These are phyloP conservation scores for Portevinia maculata DNA, from an alignment of 2,888 invertebrate genomes.

Conservation along the genomic window DNA sequence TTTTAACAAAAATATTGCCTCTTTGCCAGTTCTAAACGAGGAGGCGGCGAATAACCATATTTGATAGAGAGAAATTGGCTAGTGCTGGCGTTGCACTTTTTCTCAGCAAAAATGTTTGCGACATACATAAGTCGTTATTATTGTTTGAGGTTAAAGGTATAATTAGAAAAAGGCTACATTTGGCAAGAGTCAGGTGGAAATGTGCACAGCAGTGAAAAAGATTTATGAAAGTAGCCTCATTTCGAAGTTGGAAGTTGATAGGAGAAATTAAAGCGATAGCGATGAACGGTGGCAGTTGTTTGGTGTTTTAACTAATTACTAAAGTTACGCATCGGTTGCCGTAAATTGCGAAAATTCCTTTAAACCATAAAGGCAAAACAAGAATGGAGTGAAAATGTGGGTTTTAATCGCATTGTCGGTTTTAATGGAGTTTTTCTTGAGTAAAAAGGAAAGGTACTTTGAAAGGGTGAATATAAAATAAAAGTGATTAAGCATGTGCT, in stretches of 20 bases:
- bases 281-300: not conserved
- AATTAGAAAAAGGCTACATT: slow-evolving; percentile 16
- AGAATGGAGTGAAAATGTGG: not conserved
- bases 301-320: not conserved
- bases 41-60: not conserved
- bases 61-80: slow-evolving; percentile 26
- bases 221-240: slow-evolving; percentile 5
- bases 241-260: not conserved
- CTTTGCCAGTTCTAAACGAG: slow-evolving; percentile 9
- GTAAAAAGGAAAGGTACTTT: too few species aligned
- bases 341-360: not conserved
- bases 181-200: not conserved
- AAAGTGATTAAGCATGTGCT: too few species aligned
- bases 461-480: too few species aligned
- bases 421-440: not conserved
- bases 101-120: slow-evolving; percentile 9
- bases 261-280: not conserved
- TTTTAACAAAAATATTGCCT: slow-evolving; percentile 38
- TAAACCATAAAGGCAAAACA: not conserved
- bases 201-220: not conserved
- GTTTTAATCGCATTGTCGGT: not conserved
- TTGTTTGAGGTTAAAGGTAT: slow-evolving; percentile 31
- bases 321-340: not conserved
- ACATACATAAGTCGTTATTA: slow-evolving; percentile 48
- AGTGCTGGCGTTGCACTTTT: slow-evolving; percentile 11